Evolutionary conservation across 2,797 vertebrate genomes (phyloP), one percentile per base, ranked within the genome.

Genomic region (Sus cebifrons): DNA sequence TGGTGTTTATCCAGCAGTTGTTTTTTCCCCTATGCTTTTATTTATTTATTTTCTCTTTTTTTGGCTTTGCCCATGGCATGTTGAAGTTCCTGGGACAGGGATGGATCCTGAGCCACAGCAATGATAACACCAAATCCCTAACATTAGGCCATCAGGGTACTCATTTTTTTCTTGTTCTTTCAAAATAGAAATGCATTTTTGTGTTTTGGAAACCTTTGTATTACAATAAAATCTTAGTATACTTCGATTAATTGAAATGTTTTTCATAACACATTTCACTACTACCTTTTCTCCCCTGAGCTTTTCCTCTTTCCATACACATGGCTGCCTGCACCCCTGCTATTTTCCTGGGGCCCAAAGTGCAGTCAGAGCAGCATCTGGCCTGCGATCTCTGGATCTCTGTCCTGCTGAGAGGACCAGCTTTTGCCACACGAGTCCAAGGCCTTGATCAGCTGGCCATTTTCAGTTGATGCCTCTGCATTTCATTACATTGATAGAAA

Each of bases 331-430:
- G 13, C 2, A 14, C 10, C 29, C 9, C 21, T 0, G 16, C 0
- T 13, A 5, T 11, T 32, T 44, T 7, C n/a, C 36, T 4, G 6
- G 20, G 20, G 13, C n/a, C 1, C 29, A 1, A 29, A 27, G 58
- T 6, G 16, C 4, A 3, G 23, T 20, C 14, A 7, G 67, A 11
- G 27, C 32, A 7, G 21, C 23, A 49, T 49, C 44, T 49, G 44
- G 2, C 1, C 8, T 2, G 0, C 0, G 1, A 49, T 49, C 1
- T 0, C 78, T 0, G 2, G 25, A 32, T 15, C 56, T 44, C 25
- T 3, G 7, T 44, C 12, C 9, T 7, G 15, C 13, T 6, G 1
- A 29, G 25, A 23, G 6, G 18, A 36, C 3, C 1, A 7, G 8
- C 11, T 65, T 12, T 44, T 49, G 88, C 8, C 1, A 12, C 10